Evolutionary conservation across 2,113 vertebrate species (phyloP).

Genomic region (Oreochromis aureus): DNA sequence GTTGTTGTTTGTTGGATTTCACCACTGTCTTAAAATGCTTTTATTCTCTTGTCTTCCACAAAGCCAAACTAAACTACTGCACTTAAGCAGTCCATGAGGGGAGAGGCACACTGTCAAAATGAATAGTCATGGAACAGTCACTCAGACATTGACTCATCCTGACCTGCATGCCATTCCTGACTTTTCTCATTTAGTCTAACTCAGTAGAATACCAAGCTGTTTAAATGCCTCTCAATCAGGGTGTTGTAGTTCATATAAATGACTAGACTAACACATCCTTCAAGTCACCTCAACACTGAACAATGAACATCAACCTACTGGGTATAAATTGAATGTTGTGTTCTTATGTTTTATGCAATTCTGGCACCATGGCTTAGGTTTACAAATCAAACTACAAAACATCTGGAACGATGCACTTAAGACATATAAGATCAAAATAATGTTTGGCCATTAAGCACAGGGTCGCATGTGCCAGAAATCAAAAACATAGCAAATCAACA

Average conservation of each 20-base stretch:
- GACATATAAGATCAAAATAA: neutral
- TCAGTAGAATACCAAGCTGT: constrained; percentile 14
- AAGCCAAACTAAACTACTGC: neutral
- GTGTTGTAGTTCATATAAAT: constrained; percentile 27
- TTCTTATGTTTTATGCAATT: neutral
- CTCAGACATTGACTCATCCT: constrained; percentile 21
- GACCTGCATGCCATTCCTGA: constrained; percentile 19
- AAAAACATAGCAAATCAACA: neutral
- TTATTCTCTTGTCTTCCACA: neutral
- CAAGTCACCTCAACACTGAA: neutral
- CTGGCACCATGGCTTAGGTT: neutral
- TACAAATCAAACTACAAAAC: neutral
- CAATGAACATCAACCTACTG: neutral
- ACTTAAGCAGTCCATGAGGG: neutral
- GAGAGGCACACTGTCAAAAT: constrained; percentile 10
- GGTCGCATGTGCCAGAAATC: neutral
- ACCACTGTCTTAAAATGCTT: neutral
- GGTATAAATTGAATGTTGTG: neutral
- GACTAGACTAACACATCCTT: constrained; percentile 3
- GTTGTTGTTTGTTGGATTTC: neutral
- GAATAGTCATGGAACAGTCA: constrained; percentile 14
- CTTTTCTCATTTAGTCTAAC: constrained; percentile 32
- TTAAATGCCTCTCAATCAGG: neutral
- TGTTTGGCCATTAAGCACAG: neutral
- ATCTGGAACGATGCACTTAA: neutral